Evolutionary conservation across 2,888 invertebrate genomes (phyloP).

Genomic region (Poecilobothrus nobilitatus): DNA sequence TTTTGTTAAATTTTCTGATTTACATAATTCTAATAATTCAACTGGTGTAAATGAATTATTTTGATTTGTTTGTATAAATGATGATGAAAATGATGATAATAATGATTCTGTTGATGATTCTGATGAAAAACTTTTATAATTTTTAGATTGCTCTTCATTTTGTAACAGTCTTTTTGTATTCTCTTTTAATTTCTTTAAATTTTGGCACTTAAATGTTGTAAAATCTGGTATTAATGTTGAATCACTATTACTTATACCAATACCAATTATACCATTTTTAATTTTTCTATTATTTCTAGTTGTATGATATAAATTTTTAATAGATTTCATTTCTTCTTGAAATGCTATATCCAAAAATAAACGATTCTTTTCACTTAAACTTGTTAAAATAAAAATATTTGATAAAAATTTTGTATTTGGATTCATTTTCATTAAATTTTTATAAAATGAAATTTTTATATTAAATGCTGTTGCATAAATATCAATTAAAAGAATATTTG

Average conservation of each 20-base stretch:
- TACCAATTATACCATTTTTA: not conserved
- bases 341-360: slow-evolving; percentile 39
- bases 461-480: slow-evolving; percentile 41
- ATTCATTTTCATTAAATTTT: slow-evolving; percentile 35
- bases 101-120: not conserved
- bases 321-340: slow-evolving; percentile 33
- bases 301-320: slow-evolving; percentile 31
- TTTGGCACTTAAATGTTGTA: slow-evolving; percentile 6
- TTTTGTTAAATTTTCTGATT: not conserved
- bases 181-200: not conserved
- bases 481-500: slow-evolving; percentile 42
- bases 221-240: not conserved
- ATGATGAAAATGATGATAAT: not conserved
- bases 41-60: not conserved
- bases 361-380: slow-evolving; percentile 43
- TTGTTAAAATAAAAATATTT: slow-evolving; percentile 41
- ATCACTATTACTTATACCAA: not conserved
- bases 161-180: slow-evolving; percentile 1
- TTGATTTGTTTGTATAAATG: not conserved
- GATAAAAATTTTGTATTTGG: slow-evolving; percentile 30
- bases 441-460: slow-evolving; percentile 40
- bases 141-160: not conserved
- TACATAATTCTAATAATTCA: slow-evolving; percentile 2
- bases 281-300: not conserved
- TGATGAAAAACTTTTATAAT: not conserved